A percentile compares a stretch with the other conserved stretches of the same genome.
Conservation (phyloP, 2,797 vertebrate genomes). For the Setipinna tenuifilis region DNA sequence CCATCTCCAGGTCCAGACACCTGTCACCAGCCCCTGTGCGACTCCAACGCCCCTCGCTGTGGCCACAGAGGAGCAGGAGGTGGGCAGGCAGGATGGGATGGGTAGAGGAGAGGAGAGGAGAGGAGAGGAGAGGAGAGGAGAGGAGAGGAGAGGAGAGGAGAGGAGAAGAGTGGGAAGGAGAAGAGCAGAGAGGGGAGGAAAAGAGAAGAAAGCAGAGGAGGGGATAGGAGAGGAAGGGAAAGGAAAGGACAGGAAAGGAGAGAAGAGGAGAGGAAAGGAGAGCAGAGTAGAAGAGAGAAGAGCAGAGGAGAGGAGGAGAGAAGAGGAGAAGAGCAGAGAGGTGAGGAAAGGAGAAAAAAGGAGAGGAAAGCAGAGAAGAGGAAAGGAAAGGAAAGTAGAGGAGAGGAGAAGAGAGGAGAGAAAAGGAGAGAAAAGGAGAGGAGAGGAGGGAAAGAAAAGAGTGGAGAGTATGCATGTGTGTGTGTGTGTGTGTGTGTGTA, state of each 20-base stretch:
- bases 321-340: neutral
- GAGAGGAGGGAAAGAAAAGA: neutral
- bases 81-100: conserved; percentile 43
- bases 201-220: neutral
- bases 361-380: neutral
- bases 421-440: neutral
- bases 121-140: neutral
- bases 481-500: neutral
- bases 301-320: neutral
- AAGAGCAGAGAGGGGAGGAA: neutral
- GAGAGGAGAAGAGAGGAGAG: neutral
- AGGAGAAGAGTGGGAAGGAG: neutral
- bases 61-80: conserved; percentile 62
- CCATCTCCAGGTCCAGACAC: conserved; percentile 74
- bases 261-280: neutral
- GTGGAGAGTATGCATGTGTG: no score
- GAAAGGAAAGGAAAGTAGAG: no score
- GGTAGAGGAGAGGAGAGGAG: neutral
- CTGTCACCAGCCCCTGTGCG: conserved; percentile 68
- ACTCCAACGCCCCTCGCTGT: conserved; percentile 69
- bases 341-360: neutral
- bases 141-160: neutral
- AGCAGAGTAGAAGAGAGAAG: neutral
- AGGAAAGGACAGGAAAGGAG: neutral
- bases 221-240: neutral